These are phyloP conservation scores for Pristionchus japonicus DNA, from an alignment of 2,888 invertebrate genomes.

Conservation along the genomic window DNA sequence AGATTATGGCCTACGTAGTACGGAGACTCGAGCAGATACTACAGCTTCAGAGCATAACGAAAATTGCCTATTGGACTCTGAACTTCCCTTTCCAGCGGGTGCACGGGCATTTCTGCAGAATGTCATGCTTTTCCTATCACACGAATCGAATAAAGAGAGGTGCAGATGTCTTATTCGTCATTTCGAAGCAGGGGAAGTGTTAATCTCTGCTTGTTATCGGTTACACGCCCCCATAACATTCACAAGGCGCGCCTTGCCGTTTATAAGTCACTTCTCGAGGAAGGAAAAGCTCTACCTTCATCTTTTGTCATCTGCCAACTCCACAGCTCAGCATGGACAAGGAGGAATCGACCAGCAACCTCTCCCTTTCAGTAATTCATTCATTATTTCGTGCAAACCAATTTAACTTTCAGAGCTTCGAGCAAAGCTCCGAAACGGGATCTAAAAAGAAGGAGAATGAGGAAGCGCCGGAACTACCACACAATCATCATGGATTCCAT, in stretches of 20 bases:
- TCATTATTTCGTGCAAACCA: neutral
- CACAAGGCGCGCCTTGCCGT: neutral
- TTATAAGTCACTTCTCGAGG: neutral
- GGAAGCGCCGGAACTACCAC: neutral
- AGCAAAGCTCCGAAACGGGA: neutral
- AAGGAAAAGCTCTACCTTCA: neutral
- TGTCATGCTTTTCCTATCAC: too few species aligned
- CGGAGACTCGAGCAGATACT: too few species aligned
- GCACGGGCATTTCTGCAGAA: too few species aligned
- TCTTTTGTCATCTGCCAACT: neutral
- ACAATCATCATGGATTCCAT: constrained; percentile 27
- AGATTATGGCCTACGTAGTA: too few species aligned
- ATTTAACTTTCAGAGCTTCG: neutral
- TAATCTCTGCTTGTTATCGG: neutral
- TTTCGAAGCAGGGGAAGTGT: neutral
- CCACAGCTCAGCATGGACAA: neutral
- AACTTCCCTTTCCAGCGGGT: too few species aligned
- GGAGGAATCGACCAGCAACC: neutral
- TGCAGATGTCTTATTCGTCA: neutral
- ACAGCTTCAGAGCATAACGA: too few species aligned
- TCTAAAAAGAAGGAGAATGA: neutral
- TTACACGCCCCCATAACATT: neutral
- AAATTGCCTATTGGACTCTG: too few species aligned
- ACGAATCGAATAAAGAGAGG: neutral
- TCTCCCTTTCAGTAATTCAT: neutral